Evolutionary conservation across 2,888 invertebrate genomes (phyloP), one percentile per base, ranked within the genome.

Genomic region (Ormyrus rosae): DNA sequence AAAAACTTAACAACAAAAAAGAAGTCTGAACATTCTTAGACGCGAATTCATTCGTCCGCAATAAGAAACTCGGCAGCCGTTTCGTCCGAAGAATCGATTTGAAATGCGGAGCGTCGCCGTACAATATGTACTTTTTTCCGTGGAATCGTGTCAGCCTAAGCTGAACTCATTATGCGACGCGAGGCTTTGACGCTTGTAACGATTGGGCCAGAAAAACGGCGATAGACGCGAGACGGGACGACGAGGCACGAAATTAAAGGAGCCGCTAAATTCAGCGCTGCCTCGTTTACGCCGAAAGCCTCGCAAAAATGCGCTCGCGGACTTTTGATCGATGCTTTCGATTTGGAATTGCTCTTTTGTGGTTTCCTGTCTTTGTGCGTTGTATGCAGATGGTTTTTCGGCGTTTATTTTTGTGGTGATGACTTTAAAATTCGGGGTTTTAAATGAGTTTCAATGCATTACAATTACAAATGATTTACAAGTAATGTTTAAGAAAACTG

Each of bases 111-210:
- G 34, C 73, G 53, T 61, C 56, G 55, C 34, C 45, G 55, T 13
- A 19, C 6, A 8, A 13, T 11, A n/a, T 34, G n/a, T 10, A 19
- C 63, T 53, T 64, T 71, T 69, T 81, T 81, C 81, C 73, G 10
- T 58, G 64, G 81, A 81, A 81, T 69, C 64, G 65, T 11, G 64
- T 65, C 77, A 60, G 69, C 64, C 73, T 76, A 72, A 72, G 48
- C 61, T 77, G 81, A 81, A 81, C 69, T 81, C 73, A 77, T 81
- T 81, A 81, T 81, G 72, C 80, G 76, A 58, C 55, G 19, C 60
- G 50, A 64, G 5, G 61, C 58, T 70, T 70, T 65, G 61, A 71
- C 72, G 72, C 72, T 72, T 45, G 55, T 69, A 60, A 68, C 63
- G 69, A 64, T 69, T 19, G 34, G 69, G 34, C 13, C 56, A 45